Conservation (phyloP, 2,113 vertebrate species). For the Centropus unirufus region DNA sequence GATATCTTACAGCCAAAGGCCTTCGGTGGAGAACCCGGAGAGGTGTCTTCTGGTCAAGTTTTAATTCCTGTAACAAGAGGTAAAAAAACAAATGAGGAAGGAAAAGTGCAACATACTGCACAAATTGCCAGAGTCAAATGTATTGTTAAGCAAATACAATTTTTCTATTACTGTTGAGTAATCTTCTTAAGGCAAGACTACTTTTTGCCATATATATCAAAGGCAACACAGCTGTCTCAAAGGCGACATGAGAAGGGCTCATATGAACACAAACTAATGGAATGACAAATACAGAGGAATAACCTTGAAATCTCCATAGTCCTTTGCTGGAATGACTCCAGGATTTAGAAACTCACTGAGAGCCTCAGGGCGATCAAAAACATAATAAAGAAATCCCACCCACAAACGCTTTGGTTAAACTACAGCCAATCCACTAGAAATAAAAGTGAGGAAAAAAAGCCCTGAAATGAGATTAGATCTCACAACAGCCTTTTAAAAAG, state of each 20-base stretch:
- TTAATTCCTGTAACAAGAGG: constrained; percentile 82
- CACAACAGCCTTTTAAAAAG: background rate
- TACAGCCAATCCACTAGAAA: constrained; percentile 20
- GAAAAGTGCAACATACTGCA: background rate
- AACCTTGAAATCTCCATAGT: constrained; percentile 66
- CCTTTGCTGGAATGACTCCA: constrained; percentile 67
- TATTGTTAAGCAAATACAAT: background rate
- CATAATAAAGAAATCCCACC: background rate
- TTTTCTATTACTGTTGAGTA: background rate
- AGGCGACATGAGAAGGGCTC: background rate
- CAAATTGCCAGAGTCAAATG: rapidly evolving
- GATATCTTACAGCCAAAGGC: constrained; percentile 86
- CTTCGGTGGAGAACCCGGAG: constrained; percentile 92
- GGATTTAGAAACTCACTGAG: constrained; percentile 31
- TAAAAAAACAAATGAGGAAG: background rate
- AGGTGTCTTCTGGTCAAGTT: constrained; percentile 93
- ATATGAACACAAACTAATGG: constrained; percentile 6
- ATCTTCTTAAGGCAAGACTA: background rate
- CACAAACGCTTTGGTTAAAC: constrained; percentile 39
- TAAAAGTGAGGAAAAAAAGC: background rate
- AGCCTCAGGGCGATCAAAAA: constrained; percentile 20
- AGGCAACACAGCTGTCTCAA: background rate
- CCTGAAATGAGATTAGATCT: constrained; percentile 9
- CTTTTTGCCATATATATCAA: background rate
- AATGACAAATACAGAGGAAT: constrained; percentile 52